These are phyloP conservation scores for Paratilapia polleni DNA, from an alignment of 2,113 vertebrate genomes.

Conservation along the genomic window DNA sequence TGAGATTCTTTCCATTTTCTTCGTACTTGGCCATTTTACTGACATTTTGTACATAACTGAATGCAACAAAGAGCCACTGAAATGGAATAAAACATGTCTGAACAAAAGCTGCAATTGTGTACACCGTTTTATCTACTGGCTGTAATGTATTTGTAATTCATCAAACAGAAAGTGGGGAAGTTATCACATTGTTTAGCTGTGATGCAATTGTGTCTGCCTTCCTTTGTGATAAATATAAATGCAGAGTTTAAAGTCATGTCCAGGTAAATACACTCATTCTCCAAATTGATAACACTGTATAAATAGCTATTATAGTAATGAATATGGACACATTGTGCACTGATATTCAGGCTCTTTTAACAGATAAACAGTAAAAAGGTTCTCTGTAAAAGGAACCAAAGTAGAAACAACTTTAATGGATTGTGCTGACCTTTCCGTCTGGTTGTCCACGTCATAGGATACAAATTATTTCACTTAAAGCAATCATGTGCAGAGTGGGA, in stretches of 20 bases:
- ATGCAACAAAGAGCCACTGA: neutral
- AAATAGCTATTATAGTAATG: neutral
- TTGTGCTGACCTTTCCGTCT: conserved; percentile 10
- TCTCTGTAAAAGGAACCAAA: neutral
- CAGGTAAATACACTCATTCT: conserved; percentile 12
- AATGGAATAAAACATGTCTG: neutral
- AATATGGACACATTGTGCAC: neutral
- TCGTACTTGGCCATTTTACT: neutral
- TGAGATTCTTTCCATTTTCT: conserved; percentile 4
- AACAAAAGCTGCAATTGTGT: neutral
- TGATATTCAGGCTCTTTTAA: neutral
- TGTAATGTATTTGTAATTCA: conserved; percentile 1
- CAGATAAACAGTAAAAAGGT: neutral
- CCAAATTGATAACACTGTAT: conserved; percentile 1
- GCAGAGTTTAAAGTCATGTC: neutral
- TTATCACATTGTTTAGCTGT: neutral
- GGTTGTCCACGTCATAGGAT: conserved; percentile 24
- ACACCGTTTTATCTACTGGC: neutral
- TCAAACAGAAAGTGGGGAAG: neutral
- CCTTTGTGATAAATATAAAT: conserved; percentile 1
- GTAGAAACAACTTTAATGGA: conserved; percentile 11
- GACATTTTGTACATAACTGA: neutral
- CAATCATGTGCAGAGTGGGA: neutral
- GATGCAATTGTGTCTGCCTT: neutral
- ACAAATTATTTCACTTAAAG: conserved; percentile 22